A percentile compares a stretch with the other conserved stretches of the same genome.
phyloP scores from a whole-genome alignment of 2,888 invertebrate species.

The Pterobdella sp. region DNA sequence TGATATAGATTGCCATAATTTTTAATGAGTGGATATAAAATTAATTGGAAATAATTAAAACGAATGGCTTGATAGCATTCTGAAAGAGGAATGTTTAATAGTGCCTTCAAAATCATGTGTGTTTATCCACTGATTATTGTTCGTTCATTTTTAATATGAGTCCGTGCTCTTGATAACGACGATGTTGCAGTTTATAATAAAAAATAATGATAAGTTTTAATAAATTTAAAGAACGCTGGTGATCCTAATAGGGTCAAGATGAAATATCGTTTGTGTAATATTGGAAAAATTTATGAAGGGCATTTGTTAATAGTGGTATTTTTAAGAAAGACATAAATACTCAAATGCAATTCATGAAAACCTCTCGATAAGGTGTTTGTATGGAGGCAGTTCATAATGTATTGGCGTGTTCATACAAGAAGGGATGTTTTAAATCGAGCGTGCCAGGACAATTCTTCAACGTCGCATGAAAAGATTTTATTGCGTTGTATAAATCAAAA shows the following conservation, averaged over 20 bases:
- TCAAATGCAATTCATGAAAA: no score
- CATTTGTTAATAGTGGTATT: no score
- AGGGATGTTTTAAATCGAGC: background rate
- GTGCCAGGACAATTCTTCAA: background rate
- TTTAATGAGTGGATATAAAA: no score
- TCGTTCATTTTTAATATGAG: background rate
- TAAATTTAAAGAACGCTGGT: background rate
- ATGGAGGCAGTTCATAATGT: background rate
- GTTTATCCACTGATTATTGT: background rate
- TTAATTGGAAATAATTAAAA: background rate
- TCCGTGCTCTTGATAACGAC: no score
- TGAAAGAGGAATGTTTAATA: background rate
- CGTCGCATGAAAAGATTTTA: background rate
- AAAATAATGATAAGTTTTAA: no score
- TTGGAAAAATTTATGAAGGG: no score
- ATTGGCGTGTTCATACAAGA: background rate
- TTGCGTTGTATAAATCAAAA: slow-evolving; percentile 13
- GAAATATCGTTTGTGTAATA: no score
- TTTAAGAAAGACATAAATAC: no score
- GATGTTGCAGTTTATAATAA: no score
- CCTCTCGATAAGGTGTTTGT: background rate
- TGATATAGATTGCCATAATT: no score
- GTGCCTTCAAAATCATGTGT: background rate
- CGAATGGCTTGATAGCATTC: background rate
- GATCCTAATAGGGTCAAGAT: background rate